Evolutionary conservation across 1,140 invertebrate genomes (phyloP).

Genomic region (Ostrea edulis): DNA sequence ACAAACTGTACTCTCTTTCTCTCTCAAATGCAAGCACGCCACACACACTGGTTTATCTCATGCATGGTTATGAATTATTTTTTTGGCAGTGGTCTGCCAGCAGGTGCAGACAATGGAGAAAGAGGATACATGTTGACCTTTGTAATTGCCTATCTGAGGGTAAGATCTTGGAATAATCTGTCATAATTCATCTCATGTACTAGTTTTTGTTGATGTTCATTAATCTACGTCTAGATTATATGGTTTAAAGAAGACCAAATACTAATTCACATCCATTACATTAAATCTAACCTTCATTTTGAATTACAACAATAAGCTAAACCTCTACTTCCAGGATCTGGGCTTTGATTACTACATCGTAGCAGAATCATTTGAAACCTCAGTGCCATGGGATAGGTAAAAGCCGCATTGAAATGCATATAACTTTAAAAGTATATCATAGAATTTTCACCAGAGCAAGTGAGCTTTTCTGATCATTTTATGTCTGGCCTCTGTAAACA

Average conservation of each 20-base stretch:
- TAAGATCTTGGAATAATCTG: slow-evolving; percentile 57
- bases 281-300: not conserved
- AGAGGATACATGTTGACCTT: slow-evolving; percentile 97
- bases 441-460: too few species aligned
- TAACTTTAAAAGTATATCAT: not conserved
- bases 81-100: slow-evolving; percentile 86
- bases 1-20: too few species aligned
- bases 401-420: not conserved
- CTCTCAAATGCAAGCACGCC: too few species aligned
- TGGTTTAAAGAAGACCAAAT: not conserved
- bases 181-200: not conserved
- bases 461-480: too few species aligned
- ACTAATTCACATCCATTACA: not conserved
- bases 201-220: not conserved
- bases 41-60: too few species aligned
- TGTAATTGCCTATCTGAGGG: slow-evolving; percentile 98
- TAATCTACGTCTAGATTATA: not conserved
- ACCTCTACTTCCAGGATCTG: slow-evolving; percentile 86
- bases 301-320: not conserved
- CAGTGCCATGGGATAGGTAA: slow-evolving; percentile 93
- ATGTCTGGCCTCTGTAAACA: too few species aligned
- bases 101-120: slow-evolving; percentile 95
- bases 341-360: slow-evolving; percentile 93
- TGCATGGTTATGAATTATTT: too few species aligned
- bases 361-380: slow-evolving; percentile 98